Percentiles rank a stretch among this genome's conserved stretches.
Evolutionary conservation across 2,797 vertebrate species (phyloP).

Genomic region (Gambelia wislizenii): DNA sequence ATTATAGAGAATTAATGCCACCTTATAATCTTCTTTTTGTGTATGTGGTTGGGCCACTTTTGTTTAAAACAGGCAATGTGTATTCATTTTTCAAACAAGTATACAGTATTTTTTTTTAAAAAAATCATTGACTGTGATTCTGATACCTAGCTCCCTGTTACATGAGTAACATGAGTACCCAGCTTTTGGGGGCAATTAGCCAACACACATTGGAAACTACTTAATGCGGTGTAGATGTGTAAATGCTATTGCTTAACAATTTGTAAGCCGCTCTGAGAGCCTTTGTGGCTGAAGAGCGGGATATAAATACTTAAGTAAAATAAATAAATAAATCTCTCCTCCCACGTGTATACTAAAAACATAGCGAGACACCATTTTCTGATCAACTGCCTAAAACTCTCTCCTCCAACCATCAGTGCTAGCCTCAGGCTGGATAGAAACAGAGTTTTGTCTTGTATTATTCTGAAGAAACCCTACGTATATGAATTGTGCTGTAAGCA

Average conservation of each 20-base stretch:
- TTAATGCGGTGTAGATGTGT: too few relatives aligned
- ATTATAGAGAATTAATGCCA: background rate
- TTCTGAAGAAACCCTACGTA: background rate
- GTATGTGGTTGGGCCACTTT: background rate
- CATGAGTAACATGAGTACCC: too few relatives aligned
- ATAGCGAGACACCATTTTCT: background rate
- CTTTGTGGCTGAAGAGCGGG: too few relatives aligned
- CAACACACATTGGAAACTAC: too few relatives aligned
- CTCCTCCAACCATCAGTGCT: background rate
- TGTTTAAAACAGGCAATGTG: background rate
- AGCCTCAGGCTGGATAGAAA: background rate
- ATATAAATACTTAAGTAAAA: too few relatives aligned
- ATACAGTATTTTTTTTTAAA: too few relatives aligned
- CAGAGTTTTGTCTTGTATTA: background rate
- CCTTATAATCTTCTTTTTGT: background rate
- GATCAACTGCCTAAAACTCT: background rate
- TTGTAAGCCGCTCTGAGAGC: too few relatives aligned
- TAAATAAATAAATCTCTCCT: too few relatives aligned
- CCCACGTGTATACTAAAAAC: too few relatives aligned
- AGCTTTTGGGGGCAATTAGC: too few relatives aligned
- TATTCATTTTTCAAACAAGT: background rate
- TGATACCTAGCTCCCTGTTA: background rate
- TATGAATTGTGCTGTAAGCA: background rate
- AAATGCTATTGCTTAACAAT: too few relatives aligned
- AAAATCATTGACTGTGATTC: background rate